Percentiles rank a stretch among this genome's conserved stretches.
phyloP scores from a whole-genome alignment of 2,113 vertebrate genomes.

The Platysteira castanea region DNA sequence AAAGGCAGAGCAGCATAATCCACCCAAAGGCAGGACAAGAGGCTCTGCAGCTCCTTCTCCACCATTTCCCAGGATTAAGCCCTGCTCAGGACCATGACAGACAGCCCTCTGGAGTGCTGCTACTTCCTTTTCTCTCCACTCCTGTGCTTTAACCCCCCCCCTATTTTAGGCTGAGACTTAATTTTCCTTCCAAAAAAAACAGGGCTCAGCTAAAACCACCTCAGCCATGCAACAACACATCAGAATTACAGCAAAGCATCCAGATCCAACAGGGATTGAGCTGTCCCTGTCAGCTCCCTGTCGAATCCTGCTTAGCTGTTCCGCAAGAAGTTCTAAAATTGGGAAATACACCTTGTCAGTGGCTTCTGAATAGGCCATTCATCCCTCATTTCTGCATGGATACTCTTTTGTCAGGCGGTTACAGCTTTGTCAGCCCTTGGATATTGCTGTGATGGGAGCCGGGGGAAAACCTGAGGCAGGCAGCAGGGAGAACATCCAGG shows the following conservation, averaged over 20 bases:
- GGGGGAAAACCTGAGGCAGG: not conserved
- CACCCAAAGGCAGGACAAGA: not conserved
- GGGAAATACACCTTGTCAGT: conserved; percentile 19
- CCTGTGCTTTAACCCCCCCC: not conserved
- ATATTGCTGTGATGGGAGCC: not conserved
- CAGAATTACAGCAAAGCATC: not conserved
- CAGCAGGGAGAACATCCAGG: not conserved
- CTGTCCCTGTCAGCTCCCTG: conserved; percentile 17
- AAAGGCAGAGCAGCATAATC: not conserved
- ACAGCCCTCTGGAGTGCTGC: not conserved
- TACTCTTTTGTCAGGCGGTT: not conserved
- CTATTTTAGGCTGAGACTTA: not conserved
- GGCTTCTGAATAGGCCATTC: not conserved
- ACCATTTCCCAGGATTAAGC: not conserved
- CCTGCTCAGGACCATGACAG: not conserved
- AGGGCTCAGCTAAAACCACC: not conserved
- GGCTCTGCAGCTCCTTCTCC: not conserved
- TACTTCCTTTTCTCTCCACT: not conserved
- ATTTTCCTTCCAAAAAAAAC: not conserved
- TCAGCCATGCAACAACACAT: not conserved
- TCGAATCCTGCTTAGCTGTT: not conserved
- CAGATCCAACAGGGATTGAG: not conserved
- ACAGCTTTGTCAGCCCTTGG: conserved; percentile 16
- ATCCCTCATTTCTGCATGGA: conserved; percentile 12
- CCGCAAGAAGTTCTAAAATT: not conserved